These are phyloP conservation scores for Eulemur mongoz DNA, from an alignment of 2,797 vertebrate genomes.

Conservation along the genomic window DNA sequence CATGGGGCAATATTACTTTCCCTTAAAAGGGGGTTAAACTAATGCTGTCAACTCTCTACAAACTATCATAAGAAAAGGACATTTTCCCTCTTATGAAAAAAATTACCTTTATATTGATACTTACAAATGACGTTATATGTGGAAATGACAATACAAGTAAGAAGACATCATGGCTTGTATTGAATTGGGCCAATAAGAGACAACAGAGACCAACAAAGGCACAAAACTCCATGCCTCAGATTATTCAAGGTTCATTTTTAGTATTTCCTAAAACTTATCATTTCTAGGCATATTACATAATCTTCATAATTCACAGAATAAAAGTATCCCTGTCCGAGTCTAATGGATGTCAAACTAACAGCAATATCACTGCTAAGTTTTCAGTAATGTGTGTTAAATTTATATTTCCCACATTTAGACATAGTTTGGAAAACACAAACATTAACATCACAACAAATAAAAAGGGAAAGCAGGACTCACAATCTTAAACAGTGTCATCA, in stretches of 20 bases:
- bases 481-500: neutral
- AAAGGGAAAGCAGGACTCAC: neutral
- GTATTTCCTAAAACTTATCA: neutral
- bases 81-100: neutral
- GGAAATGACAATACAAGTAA: conserved; percentile 1
- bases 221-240: neutral
- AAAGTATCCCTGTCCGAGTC: neutral
- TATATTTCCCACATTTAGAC: neutral
- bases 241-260: conserved; percentile 18
- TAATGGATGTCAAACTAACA: neutral
- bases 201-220: neutral
- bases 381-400: neutral
- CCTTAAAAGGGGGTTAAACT: neutral
- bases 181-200: neutral
- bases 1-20: neutral
- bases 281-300: conserved; percentile 32
- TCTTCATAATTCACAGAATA: conserved; percentile 25
- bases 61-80: neutral
- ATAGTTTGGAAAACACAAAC: neutral
- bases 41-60: neutral
- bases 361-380: neutral
- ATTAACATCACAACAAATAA: conserved; percentile 33
- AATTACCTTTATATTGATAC: neutral
- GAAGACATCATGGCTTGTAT: neutral
- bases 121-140: neutral